These are phyloP conservation scores for Adrianichthys oophorus DNA, from an alignment of 2,797 vertebrate species.

Conservation along the genomic window DNA sequence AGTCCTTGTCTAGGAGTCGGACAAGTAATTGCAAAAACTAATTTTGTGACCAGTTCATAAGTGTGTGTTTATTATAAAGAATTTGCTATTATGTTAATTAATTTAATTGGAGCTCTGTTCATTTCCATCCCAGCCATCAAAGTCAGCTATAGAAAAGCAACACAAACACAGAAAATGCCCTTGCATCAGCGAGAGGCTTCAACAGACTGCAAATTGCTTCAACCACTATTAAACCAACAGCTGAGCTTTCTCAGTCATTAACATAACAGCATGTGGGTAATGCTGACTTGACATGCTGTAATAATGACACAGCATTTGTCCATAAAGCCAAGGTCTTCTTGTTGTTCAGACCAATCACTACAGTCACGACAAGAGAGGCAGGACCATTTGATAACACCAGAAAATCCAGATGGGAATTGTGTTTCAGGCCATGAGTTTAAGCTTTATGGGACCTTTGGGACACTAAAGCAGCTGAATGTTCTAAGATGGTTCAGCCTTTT, in stretches of 20 bases:
- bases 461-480: constrained; percentile 8
- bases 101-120: background rate
- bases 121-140: constrained; percentile 9
- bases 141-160: constrained; percentile 24
- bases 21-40: too few species aligned
- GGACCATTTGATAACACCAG: constrained; percentile 42
- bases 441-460: constrained; percentile 53
- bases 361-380: constrained; percentile 51
- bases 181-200: constrained; percentile 34
- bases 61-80: too few species aligned
- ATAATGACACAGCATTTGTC: constrained; percentile 38
- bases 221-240: constrained; percentile 59
- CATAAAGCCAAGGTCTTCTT: constrained; percentile 51
- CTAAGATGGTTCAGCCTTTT: constrained; percentile 39
- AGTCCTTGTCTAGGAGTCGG: too few species aligned
- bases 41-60: too few species aligned
- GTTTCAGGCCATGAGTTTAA: constrained; percentile 35
- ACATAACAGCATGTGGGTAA: constrained; percentile 58
- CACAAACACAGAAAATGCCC: constrained; percentile 13
- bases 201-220: constrained; percentile 54
- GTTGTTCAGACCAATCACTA: constrained; percentile 46
- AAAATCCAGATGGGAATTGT: constrained; percentile 54
- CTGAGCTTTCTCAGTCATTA: constrained; percentile 59
- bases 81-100: too few species aligned
- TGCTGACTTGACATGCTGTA: constrained; percentile 56